Evolutionary conservation across 2,888 invertebrate genomes (phyloP).

Genomic region (Nemapogon koenigi): DNA sequence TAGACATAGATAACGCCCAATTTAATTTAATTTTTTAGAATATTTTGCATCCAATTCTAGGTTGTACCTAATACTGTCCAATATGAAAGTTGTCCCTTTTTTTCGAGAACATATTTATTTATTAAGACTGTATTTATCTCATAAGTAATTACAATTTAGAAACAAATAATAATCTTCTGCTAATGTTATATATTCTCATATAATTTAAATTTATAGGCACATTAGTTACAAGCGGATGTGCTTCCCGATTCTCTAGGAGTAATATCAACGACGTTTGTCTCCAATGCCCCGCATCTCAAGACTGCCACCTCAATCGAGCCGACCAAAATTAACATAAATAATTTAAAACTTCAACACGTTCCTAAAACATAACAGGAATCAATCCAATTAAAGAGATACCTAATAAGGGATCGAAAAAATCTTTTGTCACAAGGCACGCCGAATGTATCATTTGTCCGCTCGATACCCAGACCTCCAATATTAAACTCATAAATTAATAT

Average conservation of each 20-base stretch:
- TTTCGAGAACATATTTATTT: neutral
- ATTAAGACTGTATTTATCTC: neutral
- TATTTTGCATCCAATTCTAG: no score
- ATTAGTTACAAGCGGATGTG: conserved; percentile 59
- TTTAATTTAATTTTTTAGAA: no score
- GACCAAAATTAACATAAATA: conserved; percentile 40
- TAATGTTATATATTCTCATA: conserved; percentile 26
- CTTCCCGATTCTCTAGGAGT: conserved; percentile 56
- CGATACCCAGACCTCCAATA: no score
- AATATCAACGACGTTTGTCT: conserved; percentile 38
- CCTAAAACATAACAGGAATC: conserved; percentile 38
- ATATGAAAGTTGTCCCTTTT: neutral
- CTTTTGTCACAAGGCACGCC: conserved; percentile 46
- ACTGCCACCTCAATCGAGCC: conserved; percentile 41
- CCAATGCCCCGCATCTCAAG: conserved; percentile 54
- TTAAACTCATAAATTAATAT: conserved; percentile 54
- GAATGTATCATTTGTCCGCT: conserved; percentile 31
- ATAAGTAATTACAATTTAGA: neutral
- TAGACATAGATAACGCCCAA: no score
- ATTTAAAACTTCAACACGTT: conserved; percentile 43
- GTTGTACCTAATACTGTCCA: no score
- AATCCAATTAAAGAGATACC: conserved; percentile 26
- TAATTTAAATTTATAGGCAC: conserved; percentile 64
- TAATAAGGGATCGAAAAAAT: conserved; percentile 46
- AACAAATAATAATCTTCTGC: neutral